These are phyloP conservation scores for Larimichthys crocea DNA, from an alignment of 2,113 vertebrate genomes.

Conservation along the genomic window DNA sequence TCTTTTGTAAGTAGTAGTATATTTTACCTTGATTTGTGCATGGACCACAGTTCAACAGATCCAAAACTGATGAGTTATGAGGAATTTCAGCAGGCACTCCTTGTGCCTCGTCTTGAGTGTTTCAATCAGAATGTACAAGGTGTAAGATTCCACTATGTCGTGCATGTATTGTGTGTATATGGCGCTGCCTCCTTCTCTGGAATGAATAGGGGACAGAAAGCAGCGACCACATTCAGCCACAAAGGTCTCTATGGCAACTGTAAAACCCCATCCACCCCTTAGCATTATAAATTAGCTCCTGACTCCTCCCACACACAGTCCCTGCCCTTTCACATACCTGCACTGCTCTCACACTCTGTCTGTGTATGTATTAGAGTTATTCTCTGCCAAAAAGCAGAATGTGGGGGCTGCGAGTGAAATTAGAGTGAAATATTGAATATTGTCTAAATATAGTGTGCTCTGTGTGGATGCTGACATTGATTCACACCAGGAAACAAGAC, in stretches of 20 bases:
- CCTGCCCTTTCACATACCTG: constrained; percentile 48
- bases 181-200: constrained; percentile 23
- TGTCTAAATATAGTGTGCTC: neutral
- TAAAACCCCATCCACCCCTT: constrained; percentile 33
- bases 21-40: constrained; percentile 40
- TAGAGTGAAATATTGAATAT: neutral
- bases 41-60: constrained; percentile 17
- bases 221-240: constrained; percentile 48
- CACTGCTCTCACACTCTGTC: constrained; percentile 15
- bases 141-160: constrained; percentile 37
- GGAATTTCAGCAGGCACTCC: constrained; percentile 1
- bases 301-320: constrained; percentile 59
- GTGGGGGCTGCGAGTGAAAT: neutral
- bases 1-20: neutral
- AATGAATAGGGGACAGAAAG: constrained; percentile 49
- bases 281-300: constrained; percentile 54
- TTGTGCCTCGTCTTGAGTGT: neutral
- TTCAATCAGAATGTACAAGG: constrained; percentile 27
- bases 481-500: neutral
- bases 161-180: constrained; percentile 14
- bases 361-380: neutral
- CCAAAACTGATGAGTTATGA: constrained; percentile 22
- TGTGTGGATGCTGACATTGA: constrained; percentile 14
- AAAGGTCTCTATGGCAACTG: constrained; percentile 77
- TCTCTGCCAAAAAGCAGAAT: neutral